phyloP scores from a whole-genome alignment of 1,140 invertebrate genomes.

The Carposina sasakii region DNA sequence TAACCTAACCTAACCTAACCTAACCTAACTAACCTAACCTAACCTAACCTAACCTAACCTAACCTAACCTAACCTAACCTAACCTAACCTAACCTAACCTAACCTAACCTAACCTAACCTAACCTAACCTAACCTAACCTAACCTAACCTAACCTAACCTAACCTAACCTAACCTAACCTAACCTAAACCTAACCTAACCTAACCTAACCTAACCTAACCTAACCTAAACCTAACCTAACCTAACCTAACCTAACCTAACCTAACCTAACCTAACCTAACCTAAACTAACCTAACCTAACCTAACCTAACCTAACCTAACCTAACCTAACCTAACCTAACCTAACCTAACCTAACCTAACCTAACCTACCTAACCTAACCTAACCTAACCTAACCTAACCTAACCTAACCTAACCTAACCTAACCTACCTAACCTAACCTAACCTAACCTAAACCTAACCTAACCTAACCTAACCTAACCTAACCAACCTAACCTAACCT shows the following conservation, averaged over 20 bases:
- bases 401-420: slow-evolving; percentile 7
- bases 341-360: slow-evolving; percentile 13
- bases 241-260: slow-evolving; percentile 28
- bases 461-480: slow-evolving; percentile 4
- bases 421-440: slow-evolving; percentile 12
- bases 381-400: slow-evolving; percentile 8
- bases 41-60: too few relatives aligned
- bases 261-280: slow-evolving; percentile 14
- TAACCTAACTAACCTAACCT: too few relatives aligned
- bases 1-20: too few relatives aligned
- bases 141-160: too few relatives aligned
- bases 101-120: too few relatives aligned
- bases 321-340: slow-evolving; percentile 13
- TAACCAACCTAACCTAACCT: slow-evolving; percentile 8
- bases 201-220: too few relatives aligned
- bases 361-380: slow-evolving; percentile 10
- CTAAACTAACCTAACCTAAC: slow-evolving; percentile 6
- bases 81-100: too few relatives aligned
- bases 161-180: too few relatives aligned
- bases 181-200: too few relatives aligned
- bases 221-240: too few relatives aligned
- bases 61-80: too few relatives aligned
- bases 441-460: slow-evolving; percentile 11
- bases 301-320: slow-evolving; percentile 11
- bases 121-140: too few relatives aligned